phyloP scores from a whole-genome alignment of 2,888 invertebrate genomes.

The Agrenia bidenticulata region DNA sequence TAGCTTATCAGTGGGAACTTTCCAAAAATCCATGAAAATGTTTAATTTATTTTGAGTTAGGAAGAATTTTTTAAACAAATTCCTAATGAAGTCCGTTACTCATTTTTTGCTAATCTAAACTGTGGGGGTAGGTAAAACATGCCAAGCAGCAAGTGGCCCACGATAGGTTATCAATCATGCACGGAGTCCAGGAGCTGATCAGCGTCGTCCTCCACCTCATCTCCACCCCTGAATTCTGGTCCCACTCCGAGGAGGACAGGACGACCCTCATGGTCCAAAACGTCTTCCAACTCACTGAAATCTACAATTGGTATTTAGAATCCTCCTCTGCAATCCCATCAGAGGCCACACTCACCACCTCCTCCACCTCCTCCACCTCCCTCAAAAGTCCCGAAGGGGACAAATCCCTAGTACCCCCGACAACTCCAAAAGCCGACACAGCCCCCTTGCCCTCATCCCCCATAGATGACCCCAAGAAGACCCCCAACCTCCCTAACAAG shows the following conservation, averaged over 20 bases:
- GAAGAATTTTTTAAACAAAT: too few species aligned
- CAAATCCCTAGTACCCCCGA: slow-evolving; percentile 12
- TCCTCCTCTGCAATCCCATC: slow-evolving; percentile 32
- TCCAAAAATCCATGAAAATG: too few species aligned
- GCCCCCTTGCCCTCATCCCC: slow-evolving; percentile 2
- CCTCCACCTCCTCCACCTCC: slow-evolving; percentile 1
- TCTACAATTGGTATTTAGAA: slow-evolving; percentile 48
- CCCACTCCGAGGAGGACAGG: slow-evolving; percentile 23
- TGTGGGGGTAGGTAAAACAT: slow-evolving; percentile 45
- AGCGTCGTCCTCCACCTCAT: slow-evolving; percentile 36
- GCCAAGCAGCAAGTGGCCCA: slow-evolving; percentile 49
- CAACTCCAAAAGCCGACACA: slow-evolving; percentile 26
- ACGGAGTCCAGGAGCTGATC: slow-evolving; percentile 42
- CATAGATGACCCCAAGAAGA: not conserved
- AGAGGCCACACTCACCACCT: slow-evolving; percentile 34
- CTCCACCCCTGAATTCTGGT: slow-evolving; percentile 38
- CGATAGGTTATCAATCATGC: slow-evolving; percentile 47
- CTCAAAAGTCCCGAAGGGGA: not conserved
- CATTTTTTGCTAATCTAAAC: too few species aligned
- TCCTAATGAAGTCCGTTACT: too few species aligned
- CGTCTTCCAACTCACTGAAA: slow-evolving; percentile 47
- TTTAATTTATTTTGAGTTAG: too few species aligned
- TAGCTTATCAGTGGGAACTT: too few species aligned
- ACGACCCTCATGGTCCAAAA: slow-evolving; percentile 25
- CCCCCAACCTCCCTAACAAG: slow-evolving; percentile 27